Base-by-base conservation (phyloP, 2,888 invertebrate species). In the Macrosoma leucophasiata region DNA sequence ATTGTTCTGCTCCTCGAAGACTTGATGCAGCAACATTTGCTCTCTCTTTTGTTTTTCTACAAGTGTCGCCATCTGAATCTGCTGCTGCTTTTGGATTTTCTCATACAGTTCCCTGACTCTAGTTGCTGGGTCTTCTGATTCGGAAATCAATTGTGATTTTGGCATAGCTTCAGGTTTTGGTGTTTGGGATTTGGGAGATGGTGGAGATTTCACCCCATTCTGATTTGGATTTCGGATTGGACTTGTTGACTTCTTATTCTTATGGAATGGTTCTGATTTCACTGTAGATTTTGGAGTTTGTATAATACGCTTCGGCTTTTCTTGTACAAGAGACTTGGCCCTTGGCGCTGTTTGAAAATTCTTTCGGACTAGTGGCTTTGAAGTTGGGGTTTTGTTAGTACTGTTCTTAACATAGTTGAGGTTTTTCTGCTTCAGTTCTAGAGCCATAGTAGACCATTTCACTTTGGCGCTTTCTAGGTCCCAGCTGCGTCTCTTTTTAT, bases 1-100 rank as follows among this genome's bases (percentile, higher is more conserved):
- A 40, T 79, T 81, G 53, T 91, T 89, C 55, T 91, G 91, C 28
- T 86, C 85, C 43, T 90, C 89, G 49, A 91, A 91, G 23, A 87
- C 84, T 50, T 88, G 81, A 49, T 89, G 88, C 45, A 91, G 68
- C 13, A 86, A 64, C 26, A 84, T 63, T 50, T 91, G 90, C 54
- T 91, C 91, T 27, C 75, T 78, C 37, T 88, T 87, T 55, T 91
- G 91, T 33, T 88, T 87, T 18, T 86, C 85, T 2, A 91, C 76
- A 29, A 91, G 61, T 31, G 81, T 85, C 1, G 84, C 70, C 85
- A 91, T 88, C 58, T 90, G 88, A 20, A 81, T 68, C 4, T 88
- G 82, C 55, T 92, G 91, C 42, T 90, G 87, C 18, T 86, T 86
- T 50, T 90, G 88, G 40, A 90, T 73, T 52, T 75, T 82, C 13